Base-by-base conservation (phyloP, 2,113 vertebrate species). In the Peucedramus taeniatus region DNA sequence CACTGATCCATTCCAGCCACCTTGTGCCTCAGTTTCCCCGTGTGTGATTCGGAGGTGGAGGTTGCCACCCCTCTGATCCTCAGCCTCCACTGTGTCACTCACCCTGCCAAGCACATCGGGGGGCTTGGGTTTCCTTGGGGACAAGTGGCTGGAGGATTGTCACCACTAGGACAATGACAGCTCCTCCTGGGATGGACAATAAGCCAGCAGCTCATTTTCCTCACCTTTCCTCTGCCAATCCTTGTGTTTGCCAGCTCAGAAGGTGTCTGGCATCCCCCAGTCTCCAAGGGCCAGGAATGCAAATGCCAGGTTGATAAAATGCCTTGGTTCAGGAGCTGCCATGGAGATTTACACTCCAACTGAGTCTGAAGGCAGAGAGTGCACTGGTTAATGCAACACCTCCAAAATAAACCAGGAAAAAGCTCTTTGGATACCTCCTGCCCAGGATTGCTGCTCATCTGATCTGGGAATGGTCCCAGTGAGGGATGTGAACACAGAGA, bases 91-190 rank as follows among this genome's bases (percentile, higher is more conserved):
- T 80, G 9, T 23, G 65, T 47, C 66, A 33, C 8, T 1, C 23
- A 26, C 15, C 3, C 31, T 65, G 40, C 24, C 14, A 3, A 31
- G 31, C 3, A 7, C 26, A 8, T 3, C 2, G 1, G 0, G 31
- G 44, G 47, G 2, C 17, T 37, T 1, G 0, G 39, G 7, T 39
- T 44, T 63, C 21, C 37, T 1, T 27, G 60, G 42, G 47, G 30
- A 68, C 27, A 13, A 42, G 33, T 20, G 56, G 60, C 60, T 51
- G 59, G 22, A 26, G 19, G 37, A 16, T 57, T 57, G 31, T 15
- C 39, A 21, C 47, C 22, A 4, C 54, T 21, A 3, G 19, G 60
- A 49, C 45, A 27, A 8, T n/a, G 66, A n/a, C 4, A n/a, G 47
- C 56, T 87, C 30, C 26, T 87, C 50, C 64, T 80, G 75, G 51